Conservation (phyloP, 2,797 vertebrate genomes). For the Clarias pachynema region DNA sequence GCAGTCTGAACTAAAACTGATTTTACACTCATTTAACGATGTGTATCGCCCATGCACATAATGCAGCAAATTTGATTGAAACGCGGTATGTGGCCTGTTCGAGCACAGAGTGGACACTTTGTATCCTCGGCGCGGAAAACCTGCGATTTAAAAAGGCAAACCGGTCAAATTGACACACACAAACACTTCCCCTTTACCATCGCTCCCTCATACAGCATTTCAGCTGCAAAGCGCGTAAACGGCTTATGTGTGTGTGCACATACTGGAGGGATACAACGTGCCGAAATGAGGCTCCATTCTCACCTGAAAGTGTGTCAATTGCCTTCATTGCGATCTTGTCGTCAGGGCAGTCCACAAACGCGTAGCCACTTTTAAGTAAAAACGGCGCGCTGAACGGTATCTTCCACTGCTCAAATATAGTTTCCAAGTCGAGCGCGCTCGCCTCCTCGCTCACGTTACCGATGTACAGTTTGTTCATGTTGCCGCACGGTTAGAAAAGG, state of each 20-base stretch:
- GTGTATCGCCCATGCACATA: neutral
- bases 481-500: conserved; percentile 50
- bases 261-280: no score
- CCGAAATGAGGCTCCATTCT: conserved; percentile 54
- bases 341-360: conserved; percentile 98
- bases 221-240: conserved; percentile 10
- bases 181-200: neutral
- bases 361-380: conserved; percentile 95
- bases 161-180: neutral
- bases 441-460: conserved; percentile 96
- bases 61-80: neutral
- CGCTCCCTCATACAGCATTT: neutral
- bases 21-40: conserved; percentile 23
- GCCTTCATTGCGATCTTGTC: conserved; percentile 97
- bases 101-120: neutral
- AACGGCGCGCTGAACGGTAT: conserved; percentile 93
- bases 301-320: conserved; percentile 98
- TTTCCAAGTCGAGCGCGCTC: conserved; percentile 93
- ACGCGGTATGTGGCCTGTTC: neutral
- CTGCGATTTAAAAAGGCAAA: no score
- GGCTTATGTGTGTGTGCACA: no score
- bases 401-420: conserved; percentile 96
- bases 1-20: conserved; percentile 29
- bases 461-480: conserved; percentile 99
- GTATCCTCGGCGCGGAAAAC: conserved; percentile 5